Conservation (phyloP, 2,888 invertebrate genomes). For the Andrena flavipes region DNA sequence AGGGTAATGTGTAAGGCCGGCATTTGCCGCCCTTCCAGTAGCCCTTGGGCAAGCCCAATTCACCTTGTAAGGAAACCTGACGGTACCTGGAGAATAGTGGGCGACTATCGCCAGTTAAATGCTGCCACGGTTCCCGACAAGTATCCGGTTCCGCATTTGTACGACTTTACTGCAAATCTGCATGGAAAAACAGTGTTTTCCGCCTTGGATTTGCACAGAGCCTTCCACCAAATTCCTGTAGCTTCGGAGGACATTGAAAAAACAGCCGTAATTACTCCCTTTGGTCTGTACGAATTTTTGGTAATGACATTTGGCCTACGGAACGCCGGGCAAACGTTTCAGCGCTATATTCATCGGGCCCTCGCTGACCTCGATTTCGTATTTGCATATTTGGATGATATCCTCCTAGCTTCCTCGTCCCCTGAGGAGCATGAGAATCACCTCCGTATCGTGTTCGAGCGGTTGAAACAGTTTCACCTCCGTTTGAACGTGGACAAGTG, state of each 20-base stretch:
- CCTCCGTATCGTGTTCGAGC: neutral
- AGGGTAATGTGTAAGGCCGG: neutral
- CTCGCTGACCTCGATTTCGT: neutral
- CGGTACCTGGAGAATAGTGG: neutral
- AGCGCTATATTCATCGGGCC: neutral
- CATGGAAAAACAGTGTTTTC: neutral
- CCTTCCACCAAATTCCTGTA: too few relatives aligned
- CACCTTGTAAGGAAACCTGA: slow-evolving; percentile 4
- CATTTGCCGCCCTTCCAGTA: neutral
- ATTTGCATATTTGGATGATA: neutral
- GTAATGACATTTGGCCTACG: neutral
- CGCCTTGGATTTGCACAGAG: neutral
- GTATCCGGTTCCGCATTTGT: slow-evolving; percentile 2
- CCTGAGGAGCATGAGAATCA: neutral
- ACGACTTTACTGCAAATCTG: neutral
- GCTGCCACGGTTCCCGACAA: neutral
- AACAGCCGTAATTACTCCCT: neutral
- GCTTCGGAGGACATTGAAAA: rapidly evolving
- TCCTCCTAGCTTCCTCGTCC: neutral
- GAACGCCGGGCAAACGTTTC: neutral
- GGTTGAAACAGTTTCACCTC: neutral
- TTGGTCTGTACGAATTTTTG: neutral
- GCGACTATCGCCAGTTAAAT: slow-evolving; percentile 13
- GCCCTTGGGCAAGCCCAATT: slow-evolving; percentile 11
- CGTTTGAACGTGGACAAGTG: neutral